These are phyloP conservation scores for Acridotheres tristis DNA, from an alignment of 2,797 vertebrate genomes.

Conservation along the genomic window DNA sequence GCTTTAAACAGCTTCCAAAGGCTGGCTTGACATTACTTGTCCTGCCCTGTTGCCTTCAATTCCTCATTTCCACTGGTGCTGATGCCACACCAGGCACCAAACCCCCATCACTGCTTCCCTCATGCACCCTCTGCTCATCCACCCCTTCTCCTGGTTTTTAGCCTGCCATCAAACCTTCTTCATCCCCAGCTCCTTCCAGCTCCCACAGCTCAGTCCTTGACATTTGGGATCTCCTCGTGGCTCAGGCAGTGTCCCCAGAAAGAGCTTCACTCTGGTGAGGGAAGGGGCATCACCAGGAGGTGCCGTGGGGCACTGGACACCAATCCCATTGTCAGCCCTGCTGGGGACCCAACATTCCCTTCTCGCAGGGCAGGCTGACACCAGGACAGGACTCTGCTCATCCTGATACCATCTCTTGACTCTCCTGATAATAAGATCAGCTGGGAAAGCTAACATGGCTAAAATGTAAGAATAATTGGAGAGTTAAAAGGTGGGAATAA, in stretches of 20 bases:
- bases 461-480: not conserved
- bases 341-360: not conserved
- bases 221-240: not conserved
- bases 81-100: not conserved
- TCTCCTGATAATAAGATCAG: not conserved
- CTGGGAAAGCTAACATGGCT: not conserved
- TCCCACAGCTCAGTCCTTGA: not conserved
- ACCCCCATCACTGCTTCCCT: fast-evolving
- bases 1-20: not conserved
- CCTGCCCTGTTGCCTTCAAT: not conserved
- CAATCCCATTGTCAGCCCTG: not conserved
- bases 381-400: not conserved
- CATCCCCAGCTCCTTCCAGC: not conserved
- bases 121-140: not conserved
- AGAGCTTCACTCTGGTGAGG: fast-evolving
- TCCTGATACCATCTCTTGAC: not conserved
- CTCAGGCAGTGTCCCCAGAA: not conserved
- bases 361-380: not conserved
- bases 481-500: not conserved
- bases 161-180: not conserved
- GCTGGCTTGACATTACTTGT: not conserved
- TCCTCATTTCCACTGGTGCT: not conserved
- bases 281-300: not conserved
- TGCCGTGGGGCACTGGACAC: not conserved
- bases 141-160: not conserved